Evolutionary conservation across 2,888 invertebrate species (phyloP).

Genomic region (Lasioglossum zephyrum): DNA sequence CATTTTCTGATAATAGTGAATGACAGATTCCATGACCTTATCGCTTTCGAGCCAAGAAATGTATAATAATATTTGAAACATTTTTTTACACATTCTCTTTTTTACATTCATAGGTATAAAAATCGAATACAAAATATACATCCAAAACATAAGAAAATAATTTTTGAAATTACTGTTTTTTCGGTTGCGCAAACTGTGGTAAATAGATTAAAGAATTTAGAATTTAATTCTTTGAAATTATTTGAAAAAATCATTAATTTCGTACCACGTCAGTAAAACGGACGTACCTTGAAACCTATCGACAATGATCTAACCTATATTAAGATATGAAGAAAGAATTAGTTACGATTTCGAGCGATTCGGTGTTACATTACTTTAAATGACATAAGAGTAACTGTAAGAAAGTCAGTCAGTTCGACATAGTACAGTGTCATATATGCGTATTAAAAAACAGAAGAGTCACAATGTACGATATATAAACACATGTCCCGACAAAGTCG

Average conservation of each 20-base stretch:
- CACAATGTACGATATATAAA: background rate
- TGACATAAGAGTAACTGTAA: too few species aligned
- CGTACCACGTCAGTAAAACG: background rate
- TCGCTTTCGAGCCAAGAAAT: background rate
- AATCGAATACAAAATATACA: background rate
- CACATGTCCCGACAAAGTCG: slow-evolving; percentile 13
- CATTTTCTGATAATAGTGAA: slow-evolving; percentile 27
- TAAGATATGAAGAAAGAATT: background rate
- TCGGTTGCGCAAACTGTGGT: background rate
- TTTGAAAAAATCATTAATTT: background rate
- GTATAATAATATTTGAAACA: slow-evolving; percentile 6
- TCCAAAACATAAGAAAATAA: background rate
- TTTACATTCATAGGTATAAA: background rate
- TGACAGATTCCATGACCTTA: slow-evolving; percentile 28
- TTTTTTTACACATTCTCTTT: background rate
- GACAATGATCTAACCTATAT: background rate
- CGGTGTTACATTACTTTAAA: background rate
- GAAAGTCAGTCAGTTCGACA: background rate
- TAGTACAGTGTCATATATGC: background rate
- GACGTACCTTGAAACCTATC: background rate
- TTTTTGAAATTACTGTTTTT: background rate
- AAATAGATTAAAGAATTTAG: background rate
- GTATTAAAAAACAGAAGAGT: background rate
- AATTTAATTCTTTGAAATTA: background rate
- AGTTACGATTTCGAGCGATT: slow-evolving; percentile 9